A percentile compares a stretch with the other conserved stretches of the same genome.
Conservation (phyloP, 2,888 invertebrate genomes). For the Tipula vernalis region DNA sequence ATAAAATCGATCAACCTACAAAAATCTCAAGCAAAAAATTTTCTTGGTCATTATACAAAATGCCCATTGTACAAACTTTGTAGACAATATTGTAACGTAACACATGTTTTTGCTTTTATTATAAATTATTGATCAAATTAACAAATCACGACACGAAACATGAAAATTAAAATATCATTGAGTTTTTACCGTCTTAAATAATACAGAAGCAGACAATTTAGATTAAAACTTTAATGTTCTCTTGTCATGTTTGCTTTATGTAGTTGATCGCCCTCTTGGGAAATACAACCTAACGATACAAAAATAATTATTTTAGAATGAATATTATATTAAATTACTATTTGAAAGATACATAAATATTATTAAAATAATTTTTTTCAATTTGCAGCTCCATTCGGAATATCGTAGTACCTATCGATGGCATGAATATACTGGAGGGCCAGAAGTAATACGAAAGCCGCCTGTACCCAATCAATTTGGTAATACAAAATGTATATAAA, state of each 20-base stretch:
- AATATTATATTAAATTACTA: background rate
- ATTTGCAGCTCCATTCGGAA: constrained; percentile 76
- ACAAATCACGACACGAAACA: background rate
- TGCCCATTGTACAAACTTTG: no score
- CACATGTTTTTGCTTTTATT: background rate
- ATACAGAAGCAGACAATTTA: background rate
- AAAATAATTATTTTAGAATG: background rate
- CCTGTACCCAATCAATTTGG: constrained; percentile 41
- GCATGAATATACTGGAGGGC: constrained; percentile 79
- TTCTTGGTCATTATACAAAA: no score
- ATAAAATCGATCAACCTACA: no score
- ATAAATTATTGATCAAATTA: background rate
- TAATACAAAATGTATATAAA: constrained; percentile 16
- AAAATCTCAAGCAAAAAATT: no score
- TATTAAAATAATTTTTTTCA: constrained; percentile 12
- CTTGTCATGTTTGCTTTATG: background rate
- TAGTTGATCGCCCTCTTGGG: background rate
- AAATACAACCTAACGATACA: background rate
- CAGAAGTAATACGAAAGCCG: constrained; percentile 54
- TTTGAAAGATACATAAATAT: background rate
- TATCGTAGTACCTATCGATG: constrained; percentile 91
- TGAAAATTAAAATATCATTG: background rate
- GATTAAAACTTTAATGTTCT: background rate
- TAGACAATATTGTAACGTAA: background rate
- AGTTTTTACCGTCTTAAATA: background rate